Percentiles rank a stretch among this genome's conserved stretches.
phyloP scores from a whole-genome alignment of 2,797 vertebrate species.

The Protosalanx chinensis region DNA sequence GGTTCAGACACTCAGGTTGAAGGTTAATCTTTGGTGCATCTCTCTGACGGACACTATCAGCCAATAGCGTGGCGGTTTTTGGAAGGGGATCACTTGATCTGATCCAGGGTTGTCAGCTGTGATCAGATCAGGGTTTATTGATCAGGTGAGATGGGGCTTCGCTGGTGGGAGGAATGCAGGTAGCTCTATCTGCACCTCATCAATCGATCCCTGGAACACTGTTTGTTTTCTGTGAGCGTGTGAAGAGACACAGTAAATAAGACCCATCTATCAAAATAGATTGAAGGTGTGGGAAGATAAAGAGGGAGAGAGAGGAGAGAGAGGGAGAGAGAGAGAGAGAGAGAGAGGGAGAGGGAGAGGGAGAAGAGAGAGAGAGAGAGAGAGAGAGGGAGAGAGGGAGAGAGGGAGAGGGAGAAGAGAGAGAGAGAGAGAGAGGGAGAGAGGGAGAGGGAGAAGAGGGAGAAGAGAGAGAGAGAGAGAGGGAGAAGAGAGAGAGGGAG shows the following conservation, averaged over 20 bases:
- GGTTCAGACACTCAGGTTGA: neutral
- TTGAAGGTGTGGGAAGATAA: conserved; percentile 29
- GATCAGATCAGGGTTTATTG: conserved; percentile 68
- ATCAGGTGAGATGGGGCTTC: conserved; percentile 54
- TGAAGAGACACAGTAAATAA: conserved; percentile 41
- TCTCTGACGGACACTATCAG: conserved; percentile 27
- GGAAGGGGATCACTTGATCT: conserved; percentile 66
- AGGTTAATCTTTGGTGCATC: too few species aligned
- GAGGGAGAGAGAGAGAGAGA: too few species aligned
- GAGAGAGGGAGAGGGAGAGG: too few species aligned
- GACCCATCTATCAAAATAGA: conserved; percentile 43
- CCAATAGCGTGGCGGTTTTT: conserved; percentile 56
- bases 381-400: too few species aligned
- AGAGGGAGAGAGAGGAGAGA: too few species aligned
- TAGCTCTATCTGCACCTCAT: conserved; percentile 52
- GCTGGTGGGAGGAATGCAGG: conserved; percentile 56
- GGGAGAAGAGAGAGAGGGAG: too few species aligned
- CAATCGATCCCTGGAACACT: conserved; percentile 46
- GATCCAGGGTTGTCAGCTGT: conserved; percentile 65
- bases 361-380: too few species aligned
- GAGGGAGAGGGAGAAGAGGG: too few species aligned
- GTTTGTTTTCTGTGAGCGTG: conserved; percentile 13
- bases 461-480: too few species aligned
- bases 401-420: too few species aligned
- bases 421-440: too few species aligned